Conservation (phyloP, 2,113 vertebrate genomes). For the Parotia lawesii region DNA sequence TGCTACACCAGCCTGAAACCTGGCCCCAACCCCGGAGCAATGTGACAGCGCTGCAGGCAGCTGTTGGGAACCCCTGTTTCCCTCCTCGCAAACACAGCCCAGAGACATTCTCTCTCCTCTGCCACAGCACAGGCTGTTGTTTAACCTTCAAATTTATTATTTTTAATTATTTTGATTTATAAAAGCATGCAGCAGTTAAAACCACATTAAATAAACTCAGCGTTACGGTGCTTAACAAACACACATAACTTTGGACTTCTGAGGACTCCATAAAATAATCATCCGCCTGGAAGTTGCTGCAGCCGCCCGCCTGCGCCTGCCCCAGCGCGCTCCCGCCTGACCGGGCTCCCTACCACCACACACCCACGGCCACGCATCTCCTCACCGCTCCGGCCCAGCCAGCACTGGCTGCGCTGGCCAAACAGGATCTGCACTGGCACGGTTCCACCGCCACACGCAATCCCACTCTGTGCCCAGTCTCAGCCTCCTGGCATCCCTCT, state of each 20-base stretch:
- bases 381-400: background rate
- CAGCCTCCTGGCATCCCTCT: background rate
- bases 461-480: background rate
- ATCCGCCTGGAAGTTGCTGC: constrained; percentile 33
- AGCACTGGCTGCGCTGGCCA: background rate
- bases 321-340: background rate
- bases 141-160: constrained; percentile 86
- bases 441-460: background rate
- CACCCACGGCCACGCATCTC: background rate
- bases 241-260: constrained; percentile 72
- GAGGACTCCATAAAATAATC: constrained; percentile 75
- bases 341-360: background rate
- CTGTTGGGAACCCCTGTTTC: background rate
- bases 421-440: background rate
- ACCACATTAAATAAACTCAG: constrained; percentile 82
- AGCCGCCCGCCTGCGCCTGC: background rate
- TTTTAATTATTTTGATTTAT: constrained; percentile 91
- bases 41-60: background rate
- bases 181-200: constrained; percentile 79
- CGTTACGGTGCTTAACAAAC: constrained; percentile 76
- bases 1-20: background rate
- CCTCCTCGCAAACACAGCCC: constrained; percentile 33
- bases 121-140: constrained; percentile 70
- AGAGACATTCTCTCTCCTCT: constrained; percentile 18
- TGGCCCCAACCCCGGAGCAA: background rate